phyloP scores from a whole-genome alignment of 2,113 vertebrate genomes.

The Alectura lathami region DNA sequence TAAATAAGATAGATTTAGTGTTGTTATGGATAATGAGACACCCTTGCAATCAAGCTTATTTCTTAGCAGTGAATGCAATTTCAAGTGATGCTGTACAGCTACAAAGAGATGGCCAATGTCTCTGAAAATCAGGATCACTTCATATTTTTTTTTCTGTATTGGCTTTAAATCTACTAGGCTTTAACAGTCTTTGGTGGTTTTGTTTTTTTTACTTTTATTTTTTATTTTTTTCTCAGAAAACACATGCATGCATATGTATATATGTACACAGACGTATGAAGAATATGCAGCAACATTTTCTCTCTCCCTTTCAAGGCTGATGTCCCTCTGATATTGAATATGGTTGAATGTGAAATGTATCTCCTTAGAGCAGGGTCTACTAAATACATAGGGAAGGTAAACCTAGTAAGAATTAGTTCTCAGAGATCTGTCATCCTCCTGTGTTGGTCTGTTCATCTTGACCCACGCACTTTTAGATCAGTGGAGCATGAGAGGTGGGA shows the following conservation, averaged over 20 bases:
- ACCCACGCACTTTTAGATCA: fast-evolving
- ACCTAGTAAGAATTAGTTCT: not conserved
- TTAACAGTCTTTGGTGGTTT: not conserved
- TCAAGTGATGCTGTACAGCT: not conserved
- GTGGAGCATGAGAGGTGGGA: fast-evolving
- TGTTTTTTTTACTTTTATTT: not conserved
- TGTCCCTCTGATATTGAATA: not conserved
- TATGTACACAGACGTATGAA: not conserved
- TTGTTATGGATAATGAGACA: slow-evolving; percentile 60
- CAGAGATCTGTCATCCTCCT: not conserved
- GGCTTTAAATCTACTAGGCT: not conserved
- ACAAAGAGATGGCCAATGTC: not conserved
- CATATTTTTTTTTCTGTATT: not conserved
- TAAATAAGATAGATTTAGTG: slow-evolving; percentile 57
- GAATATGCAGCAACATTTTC: not conserved
- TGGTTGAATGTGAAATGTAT: fast-evolving
- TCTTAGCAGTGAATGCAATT: slow-evolving; percentile 46
- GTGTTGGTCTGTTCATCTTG: not conserved
- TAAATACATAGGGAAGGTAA: not conserved
- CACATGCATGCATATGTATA: fast-evolving
- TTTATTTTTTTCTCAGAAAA: not conserved
- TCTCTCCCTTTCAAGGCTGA: not conserved
- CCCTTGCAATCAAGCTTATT: slow-evolving; percentile 54
- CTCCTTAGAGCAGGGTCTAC: not conserved
- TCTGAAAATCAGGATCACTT: not conserved